Conservation (phyloP, 1,140 invertebrate genomes). For the Monomorium pharaonis region DNA sequence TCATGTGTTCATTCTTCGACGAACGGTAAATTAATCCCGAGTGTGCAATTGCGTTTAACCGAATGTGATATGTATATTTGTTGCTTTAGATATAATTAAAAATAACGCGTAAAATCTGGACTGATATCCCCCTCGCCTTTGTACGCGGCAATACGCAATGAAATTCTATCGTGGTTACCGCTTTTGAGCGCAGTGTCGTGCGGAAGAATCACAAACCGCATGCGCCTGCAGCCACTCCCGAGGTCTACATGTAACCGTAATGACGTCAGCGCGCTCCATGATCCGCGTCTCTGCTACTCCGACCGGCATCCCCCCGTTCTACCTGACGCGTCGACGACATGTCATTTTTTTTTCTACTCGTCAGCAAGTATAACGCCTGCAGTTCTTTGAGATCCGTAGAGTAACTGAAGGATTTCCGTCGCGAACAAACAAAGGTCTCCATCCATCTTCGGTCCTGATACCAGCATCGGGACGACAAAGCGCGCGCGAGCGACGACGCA, state of each 20-base stretch:
- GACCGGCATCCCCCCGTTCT: neutral
- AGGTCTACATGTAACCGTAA: conserved; percentile 47
- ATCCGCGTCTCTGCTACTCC: conserved; percentile 12
- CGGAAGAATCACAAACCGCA: conserved; percentile 46
- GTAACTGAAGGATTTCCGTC: neutral
- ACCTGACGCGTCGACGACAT: neutral
- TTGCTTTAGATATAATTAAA: neutral
- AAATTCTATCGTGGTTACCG: conserved; percentile 17
- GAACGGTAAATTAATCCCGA: neutral
- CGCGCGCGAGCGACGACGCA: neutral
- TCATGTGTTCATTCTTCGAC: neutral
- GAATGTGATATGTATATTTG: conserved; percentile 8
- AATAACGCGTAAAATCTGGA: conserved; percentile 7
- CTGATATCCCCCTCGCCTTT: neutral
- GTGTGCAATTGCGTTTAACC: conserved; percentile 4
- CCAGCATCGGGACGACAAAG: neutral
- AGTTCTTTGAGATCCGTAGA: conserved; percentile 6
- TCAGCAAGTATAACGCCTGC: conserved; percentile 29
- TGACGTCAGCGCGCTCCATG: conserved; percentile 40
- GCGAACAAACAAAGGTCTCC: conserved; percentile 40
- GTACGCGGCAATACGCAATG: neutral
- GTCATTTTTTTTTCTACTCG: conserved; percentile 14
- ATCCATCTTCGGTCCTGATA: conserved; percentile 52
- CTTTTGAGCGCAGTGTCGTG: conserved; percentile 12
- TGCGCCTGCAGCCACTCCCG: conserved; percentile 51